Evolutionary conservation across 1,140 invertebrate species (phyloP).

Genomic region (Trichonephila clavipes): DNA sequence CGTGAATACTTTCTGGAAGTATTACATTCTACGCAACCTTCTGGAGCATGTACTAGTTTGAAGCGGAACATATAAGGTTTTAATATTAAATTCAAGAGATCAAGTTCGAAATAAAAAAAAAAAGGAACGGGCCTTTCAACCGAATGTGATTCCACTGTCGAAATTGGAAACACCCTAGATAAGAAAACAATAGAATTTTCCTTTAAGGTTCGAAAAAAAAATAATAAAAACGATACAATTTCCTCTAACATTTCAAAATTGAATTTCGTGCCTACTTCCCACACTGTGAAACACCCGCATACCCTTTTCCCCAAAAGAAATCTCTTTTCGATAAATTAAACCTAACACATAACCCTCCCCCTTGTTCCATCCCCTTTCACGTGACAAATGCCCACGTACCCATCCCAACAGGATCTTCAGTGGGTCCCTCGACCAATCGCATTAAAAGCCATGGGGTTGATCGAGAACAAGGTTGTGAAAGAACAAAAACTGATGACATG

Average conservation of each 20-base stretch:
- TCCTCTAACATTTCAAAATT: slow-evolving; percentile 59
- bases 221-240: slow-evolving; percentile 48
- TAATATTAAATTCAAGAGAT: neutral
- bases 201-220: neutral
- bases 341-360: slow-evolving; percentile 20
- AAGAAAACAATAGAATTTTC: slow-evolving; percentile 19
- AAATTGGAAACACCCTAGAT: neutral
- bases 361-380: slow-evolving; percentile 9
- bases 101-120: neutral
- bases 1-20: too few relatives aligned
- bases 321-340: slow-evolving; percentile 75
- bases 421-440: slow-evolving; percentile 60
- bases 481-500: slow-evolving; percentile 43
- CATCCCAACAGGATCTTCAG: neutral
- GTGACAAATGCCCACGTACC: slow-evolving; percentile 65
- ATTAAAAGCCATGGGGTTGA: slow-evolving; percentile 63
- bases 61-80: neutral
- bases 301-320: slow-evolving; percentile 46
- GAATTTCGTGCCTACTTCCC: slow-evolving; percentile 54
- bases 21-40: too few relatives aligned
- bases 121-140: neutral
- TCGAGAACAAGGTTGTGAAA: neutral
- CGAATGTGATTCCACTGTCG: neutral
- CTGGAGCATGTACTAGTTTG: too few relatives aligned
- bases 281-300: neutral